These are phyloP conservation scores for Brachyopa scutellaris DNA, from an alignment of 2,888 invertebrate genomes.

Conservation along the genomic window DNA sequence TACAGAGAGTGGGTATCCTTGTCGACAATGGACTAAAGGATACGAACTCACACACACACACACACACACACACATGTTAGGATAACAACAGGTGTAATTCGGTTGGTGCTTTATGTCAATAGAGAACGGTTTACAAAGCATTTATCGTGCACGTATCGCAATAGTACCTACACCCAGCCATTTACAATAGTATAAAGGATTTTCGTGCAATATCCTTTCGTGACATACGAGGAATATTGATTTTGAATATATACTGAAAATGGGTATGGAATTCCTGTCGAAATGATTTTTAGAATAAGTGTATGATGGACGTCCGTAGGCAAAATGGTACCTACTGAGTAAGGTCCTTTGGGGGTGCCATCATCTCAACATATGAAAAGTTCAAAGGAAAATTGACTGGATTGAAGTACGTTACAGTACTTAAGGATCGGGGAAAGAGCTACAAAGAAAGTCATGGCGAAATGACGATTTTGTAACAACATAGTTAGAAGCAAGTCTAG, in stretches of 20 bases:
- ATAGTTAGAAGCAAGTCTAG: too few relatives aligned
- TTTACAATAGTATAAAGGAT: constrained; percentile 46
- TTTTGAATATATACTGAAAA: constrained; percentile 2
- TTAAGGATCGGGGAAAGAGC: too few relatives aligned
- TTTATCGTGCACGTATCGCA: constrained; percentile 52
- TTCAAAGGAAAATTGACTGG: too few relatives aligned
- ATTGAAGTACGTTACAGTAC: too few relatives aligned
- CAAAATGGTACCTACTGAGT: too few relatives aligned
- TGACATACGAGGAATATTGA: constrained; percentile 6
- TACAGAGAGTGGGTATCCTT: constrained; percentile 15
- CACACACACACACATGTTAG: not conserved
- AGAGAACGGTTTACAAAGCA: constrained; percentile 42
- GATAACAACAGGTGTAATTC: constrained; percentile 63
- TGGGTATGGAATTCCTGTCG: not conserved
- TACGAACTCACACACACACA: not conserved
- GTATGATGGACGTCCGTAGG: not conserved
- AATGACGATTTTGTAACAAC: too few relatives aligned
- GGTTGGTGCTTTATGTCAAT: constrained; percentile 52
- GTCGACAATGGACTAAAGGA: constrained; percentile 24
- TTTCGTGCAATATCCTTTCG: constrained; percentile 40
- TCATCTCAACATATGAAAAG: too few relatives aligned
- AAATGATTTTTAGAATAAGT: not conserved
- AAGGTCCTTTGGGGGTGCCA: too few relatives aligned
- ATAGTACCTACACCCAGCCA: constrained; percentile 23
- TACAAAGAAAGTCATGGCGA: too few relatives aligned